These are phyloP conservation scores for Lytechinus variegatus DNA, from an alignment of 35 echinoderm and acorn worm genomes.

Conservation along the genomic window DNA sequence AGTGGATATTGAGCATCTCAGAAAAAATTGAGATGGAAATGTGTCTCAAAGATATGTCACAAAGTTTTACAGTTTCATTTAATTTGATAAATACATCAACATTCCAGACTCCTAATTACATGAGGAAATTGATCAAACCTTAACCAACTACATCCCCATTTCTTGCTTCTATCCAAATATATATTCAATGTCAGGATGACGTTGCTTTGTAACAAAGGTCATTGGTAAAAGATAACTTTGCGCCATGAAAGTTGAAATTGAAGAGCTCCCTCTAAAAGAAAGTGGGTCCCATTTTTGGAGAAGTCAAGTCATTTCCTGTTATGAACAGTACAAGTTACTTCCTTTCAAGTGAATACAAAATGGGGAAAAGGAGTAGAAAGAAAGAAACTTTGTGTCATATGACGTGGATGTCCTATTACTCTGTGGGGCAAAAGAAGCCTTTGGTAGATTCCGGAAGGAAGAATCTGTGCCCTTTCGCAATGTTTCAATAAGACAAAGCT, in stretches of 20 bases:
- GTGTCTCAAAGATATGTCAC: no score
- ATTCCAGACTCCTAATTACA: no score
- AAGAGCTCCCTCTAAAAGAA: neutral
- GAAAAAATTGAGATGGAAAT: no score
- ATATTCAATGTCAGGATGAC: no score
- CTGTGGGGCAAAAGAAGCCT: neutral
- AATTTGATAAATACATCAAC: no score
- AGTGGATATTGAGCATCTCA: no score
- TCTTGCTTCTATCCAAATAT: no score
- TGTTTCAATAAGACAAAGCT: neutral
- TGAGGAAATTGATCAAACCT: no score
- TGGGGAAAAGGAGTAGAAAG: neutral
- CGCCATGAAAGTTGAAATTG: neutral
- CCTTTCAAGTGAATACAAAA: neutral
- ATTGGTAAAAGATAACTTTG: neutral
- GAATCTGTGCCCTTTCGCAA: neutral
- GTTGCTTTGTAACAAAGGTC: no score
- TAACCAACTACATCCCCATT: no score
- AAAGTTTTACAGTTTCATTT: no score
- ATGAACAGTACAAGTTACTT: constrained; percentile 18
- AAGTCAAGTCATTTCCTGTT: constrained; percentile 44
- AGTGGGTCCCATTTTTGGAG: neutral
- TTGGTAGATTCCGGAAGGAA: neutral
- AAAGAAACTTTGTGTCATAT: neutral
- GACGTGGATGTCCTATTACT: neutral